Evolutionary conservation across 2,888 invertebrate species (phyloP), one percentile per base, ranked within the genome.

Genomic region (Ellobium chinense): DNA sequence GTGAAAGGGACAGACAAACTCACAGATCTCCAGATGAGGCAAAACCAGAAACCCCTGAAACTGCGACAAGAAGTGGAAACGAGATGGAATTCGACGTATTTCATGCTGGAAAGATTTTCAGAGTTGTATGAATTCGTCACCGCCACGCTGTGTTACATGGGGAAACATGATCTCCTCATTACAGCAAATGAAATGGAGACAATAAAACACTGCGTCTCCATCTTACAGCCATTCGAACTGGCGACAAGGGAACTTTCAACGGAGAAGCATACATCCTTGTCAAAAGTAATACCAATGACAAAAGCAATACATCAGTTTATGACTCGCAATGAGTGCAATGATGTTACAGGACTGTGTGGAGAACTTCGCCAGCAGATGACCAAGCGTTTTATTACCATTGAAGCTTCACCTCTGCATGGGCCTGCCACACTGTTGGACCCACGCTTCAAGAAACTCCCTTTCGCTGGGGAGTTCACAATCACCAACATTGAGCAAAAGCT

Each of bases 361-460:
- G 24, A 54, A 39, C 70, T 39, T 24, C 39, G 37, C 24, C 3
- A 36, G 18, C 54, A 70, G n/a, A n/a, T 70, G n/a, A 27, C 24
- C 39, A 27, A 27, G 29, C 21, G 70, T 46, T 39, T 70, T 70
- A 29, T 2, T 27, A 31, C 21, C 37, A n/a, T n/a, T n/a, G 46
- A 70, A 24, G 70, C 56, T 2, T 4, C 21, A 27, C 46, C 2
- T 34, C 21, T 70, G 21, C 24, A 2, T n/a, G 73, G 29, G 34
- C 34, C 31, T 58, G 14, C 29, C 31, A 73, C 73, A 18, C 31
- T 31, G 34, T 54, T 73, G 24, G 73, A 73, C 60, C 73, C 73
- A n/a, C 56, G 73, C 24, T 73, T 72, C 27, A 72, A 72, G 27
- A 36, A 24, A 46, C 72, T 56, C 14, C 24, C 56, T n/a, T 72